Base-by-base conservation (phyloP, 2,113 vertebrate species). In the Mugil cephalus region DNA sequence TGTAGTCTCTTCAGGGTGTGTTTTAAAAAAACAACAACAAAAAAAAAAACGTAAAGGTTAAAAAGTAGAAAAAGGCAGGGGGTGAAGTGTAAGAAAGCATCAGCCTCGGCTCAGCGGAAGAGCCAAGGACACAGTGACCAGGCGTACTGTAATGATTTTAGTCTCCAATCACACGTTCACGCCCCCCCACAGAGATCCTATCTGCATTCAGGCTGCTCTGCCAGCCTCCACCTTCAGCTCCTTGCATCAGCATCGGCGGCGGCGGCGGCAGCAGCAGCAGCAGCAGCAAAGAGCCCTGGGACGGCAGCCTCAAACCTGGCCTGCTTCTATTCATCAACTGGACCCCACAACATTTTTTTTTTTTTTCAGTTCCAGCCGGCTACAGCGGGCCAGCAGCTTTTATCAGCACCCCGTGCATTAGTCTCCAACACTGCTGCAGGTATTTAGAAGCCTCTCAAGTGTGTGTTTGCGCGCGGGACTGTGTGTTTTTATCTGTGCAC, bases 81-180 rank as follows among this genome's bases (percentile, higher is more conserved):
- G 47, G 63, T 73, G 69, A 42, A 46, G 45, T 40, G 47, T 71
- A 78, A 76, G 54, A 83, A 71, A 69, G 73, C 69, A 66, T 77
- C 51, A 66, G 71, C 55, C 79, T 71, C 60, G 61, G 82, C 83
- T 88, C 81, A 86, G 74, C 77, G 81, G 87, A 91, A 82, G 82
- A 90, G 80, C 82, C 92, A 93, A 94, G 93, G 93, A 92, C 93
- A 91, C 83, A 68, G 88, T 87, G 91, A 93, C 90, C 92, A 91
- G 87, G 88, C 87, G 46, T 76, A 74, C 85, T 75, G 86, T 92
- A 93, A 93, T 92, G 91, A 93, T 92, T 93, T 92, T 92, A 90
- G 91, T 91, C 90, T 92, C 90, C 88, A 80, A 91, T 93, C 91
- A 86, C 93, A 93, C 87, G 66, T 89, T 80, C 85, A 74, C 24